Evolutionary conservation across 2,113 vertebrate genomes (phyloP), one percentile per base, ranked within the genome.

Genomic region (Charadrius vociferus): DNA sequence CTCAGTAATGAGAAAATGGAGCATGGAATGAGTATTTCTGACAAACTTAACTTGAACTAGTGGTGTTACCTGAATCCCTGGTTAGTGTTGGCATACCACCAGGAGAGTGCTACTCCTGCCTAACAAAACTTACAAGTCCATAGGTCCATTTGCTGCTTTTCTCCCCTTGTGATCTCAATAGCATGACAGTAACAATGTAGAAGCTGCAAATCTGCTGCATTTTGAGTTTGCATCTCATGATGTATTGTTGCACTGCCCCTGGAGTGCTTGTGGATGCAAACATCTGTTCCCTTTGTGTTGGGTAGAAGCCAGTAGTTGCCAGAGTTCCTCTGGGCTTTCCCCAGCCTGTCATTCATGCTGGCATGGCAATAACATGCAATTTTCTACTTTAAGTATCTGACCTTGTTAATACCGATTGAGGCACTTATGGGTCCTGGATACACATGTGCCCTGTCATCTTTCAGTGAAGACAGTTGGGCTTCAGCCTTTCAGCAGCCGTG

Each of bases 401-500:
- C 90, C 68, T 73, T 66, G 65, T 71, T 62, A 83, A 49, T 77
- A 39, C 36, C 77, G 36, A 17, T 89, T 53, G 62, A 86, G 85
- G 66, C 52, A 52, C 52, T 89, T 79, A 10, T 32, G 78, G 56
- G 10, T 96, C 15, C 39, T 84, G 81, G 29, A 23, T 74, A 43
- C 65, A 66, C 63, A 18, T 59, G 47, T 71, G 58, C 79, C 41
- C 58, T 62, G 59, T 78, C 67, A 30, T 82, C 32, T 91, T 93
- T 49, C 6, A 0, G 19, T 83, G 71, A 86, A 84, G 82, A 88
- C 71, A 84, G 78, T 70, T 91, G 58, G 92, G 85, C 87, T 84
- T 79, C 36, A 85, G 80, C 77, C 95, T 95, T 92, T 91, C 83
- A 88, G 81, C 87, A 89, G 87, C 88, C 75, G 63, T 81, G 61